Conservation (phyloP, 2,113 vertebrate genomes). For the Mellivora capensis region DNA sequence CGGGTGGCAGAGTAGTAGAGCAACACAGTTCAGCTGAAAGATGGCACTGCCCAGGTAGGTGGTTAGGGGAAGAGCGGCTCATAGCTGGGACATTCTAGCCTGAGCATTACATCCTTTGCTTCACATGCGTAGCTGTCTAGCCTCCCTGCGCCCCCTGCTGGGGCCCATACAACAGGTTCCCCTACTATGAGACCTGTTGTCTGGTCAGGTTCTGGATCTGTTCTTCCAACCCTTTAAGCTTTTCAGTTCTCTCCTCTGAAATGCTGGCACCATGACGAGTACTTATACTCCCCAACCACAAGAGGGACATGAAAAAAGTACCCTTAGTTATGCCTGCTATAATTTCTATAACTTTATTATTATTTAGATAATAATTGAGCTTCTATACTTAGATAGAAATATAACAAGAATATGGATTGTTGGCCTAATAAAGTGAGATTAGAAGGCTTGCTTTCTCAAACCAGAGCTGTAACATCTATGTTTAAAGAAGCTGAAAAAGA, state of each 20-base stretch:
- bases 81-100: slow-evolving; percentile 29
- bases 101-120: not conserved
- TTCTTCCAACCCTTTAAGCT: not conserved
- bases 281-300: slow-evolving; percentile 66
- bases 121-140: slow-evolving; percentile 30
- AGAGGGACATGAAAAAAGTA: slow-evolving; percentile 68
- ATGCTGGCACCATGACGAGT: slow-evolving; percentile 54
- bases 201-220: not conserved
- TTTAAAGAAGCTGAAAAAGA: slow-evolving; percentile 50
- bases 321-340: not conserved
- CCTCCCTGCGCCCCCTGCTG: not conserved
- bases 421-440: slow-evolving; percentile 37
- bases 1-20: not conserved
- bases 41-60: not conserved
- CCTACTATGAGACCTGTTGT: not conserved
- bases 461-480: slow-evolving; percentile 8
- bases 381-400: not conserved
- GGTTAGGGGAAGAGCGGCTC: not conserved
- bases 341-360: not conserved
- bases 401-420: slow-evolving; percentile 12
- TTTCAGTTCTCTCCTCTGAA: not conserved
- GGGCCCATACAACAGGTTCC: not conserved
- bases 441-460: slow-evolving; percentile 46
- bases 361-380: not conserved
- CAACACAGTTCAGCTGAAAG: not conserved